Conservation (phyloP, 1,140 invertebrate genomes). For the Glomeris maerens region DNA sequence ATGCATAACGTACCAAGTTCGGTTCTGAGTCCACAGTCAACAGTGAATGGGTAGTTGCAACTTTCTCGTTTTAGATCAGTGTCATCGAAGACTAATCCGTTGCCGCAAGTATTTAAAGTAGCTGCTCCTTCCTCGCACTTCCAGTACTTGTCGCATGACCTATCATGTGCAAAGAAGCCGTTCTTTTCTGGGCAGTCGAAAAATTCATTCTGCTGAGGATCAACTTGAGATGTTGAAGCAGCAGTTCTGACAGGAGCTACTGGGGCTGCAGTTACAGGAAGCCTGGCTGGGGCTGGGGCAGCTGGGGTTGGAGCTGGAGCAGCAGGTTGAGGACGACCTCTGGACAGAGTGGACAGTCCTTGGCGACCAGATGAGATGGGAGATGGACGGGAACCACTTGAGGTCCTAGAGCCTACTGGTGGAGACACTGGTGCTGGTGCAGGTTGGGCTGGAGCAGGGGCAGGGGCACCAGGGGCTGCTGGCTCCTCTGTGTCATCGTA, state of each 20-base stretch:
- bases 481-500: not conserved
- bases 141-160: conserved; percentile 87
- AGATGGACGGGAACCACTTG: too few relatives aligned
- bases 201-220: conserved; percentile 42
- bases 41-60: conserved; percentile 88
- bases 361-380: too few relatives aligned
- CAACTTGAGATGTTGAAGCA: conserved; percentile 16
- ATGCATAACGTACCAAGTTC: conserved; percentile 7
- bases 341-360: too few relatives aligned
- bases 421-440: too few relatives aligned
- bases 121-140: conserved; percentile 79
- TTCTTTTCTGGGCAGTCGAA: conserved; percentile 91
- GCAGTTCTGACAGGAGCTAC: not conserved
- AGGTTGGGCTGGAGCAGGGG: not conserved
- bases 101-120: conserved; percentile 82
- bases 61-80: conserved; percentile 80
- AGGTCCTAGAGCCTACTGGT: too few relatives aligned
- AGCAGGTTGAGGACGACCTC: too few relatives aligned
- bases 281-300: too few relatives aligned
- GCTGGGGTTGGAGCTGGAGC: too few relatives aligned
- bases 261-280: too few relatives aligned
- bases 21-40: conserved; percentile 74
- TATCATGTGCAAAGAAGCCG: conserved; percentile 74
- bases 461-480: not conserved
- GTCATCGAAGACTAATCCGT: conserved; percentile 82